Conservation (phyloP, 2,797 vertebrate genomes). For the Parambassis ranga region DNA sequence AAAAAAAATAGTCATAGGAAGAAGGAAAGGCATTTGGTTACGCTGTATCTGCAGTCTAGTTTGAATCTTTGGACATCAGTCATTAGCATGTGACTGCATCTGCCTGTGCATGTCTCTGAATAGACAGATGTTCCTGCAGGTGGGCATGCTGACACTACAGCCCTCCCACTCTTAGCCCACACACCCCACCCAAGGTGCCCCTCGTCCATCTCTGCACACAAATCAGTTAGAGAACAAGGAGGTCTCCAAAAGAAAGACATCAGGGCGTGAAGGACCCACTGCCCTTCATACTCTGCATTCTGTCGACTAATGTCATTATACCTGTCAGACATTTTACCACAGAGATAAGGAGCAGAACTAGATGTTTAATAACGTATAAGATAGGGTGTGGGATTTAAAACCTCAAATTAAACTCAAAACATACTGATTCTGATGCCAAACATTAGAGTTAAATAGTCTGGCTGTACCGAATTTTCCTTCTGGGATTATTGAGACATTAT, state of each 20-base stretch:
- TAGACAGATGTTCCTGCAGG: conserved; percentile 81
- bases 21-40: too few species aligned
- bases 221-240: conserved; percentile 61
- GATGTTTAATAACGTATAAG: conserved; percentile 4
- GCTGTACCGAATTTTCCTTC: background rate
- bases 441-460: background rate
- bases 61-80: too few species aligned
- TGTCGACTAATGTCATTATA: conserved; percentile 44
- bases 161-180: conserved; percentile 50
- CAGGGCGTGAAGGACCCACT: conserved; percentile 51
- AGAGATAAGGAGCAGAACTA: conserved; percentile 22
- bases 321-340: conserved; percentile 29
- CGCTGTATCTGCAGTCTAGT: too few species aligned
- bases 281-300: conserved; percentile 63
- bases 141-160: conserved; percentile 75
- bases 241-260: conserved; percentile 41
- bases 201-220: conserved; percentile 63
- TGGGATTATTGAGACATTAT: conserved; percentile 30
- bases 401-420: background rate
- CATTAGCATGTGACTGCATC: conserved; percentile 18
- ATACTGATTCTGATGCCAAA: background rate
- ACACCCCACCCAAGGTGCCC: conserved; percentile 72
- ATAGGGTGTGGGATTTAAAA: background rate
- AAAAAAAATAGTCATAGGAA: too few species aligned
- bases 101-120: conserved; percentile 32